Evolutionary conservation across 1,140 invertebrate species (phyloP).

Genomic region (Periplaneta americana): DNA sequence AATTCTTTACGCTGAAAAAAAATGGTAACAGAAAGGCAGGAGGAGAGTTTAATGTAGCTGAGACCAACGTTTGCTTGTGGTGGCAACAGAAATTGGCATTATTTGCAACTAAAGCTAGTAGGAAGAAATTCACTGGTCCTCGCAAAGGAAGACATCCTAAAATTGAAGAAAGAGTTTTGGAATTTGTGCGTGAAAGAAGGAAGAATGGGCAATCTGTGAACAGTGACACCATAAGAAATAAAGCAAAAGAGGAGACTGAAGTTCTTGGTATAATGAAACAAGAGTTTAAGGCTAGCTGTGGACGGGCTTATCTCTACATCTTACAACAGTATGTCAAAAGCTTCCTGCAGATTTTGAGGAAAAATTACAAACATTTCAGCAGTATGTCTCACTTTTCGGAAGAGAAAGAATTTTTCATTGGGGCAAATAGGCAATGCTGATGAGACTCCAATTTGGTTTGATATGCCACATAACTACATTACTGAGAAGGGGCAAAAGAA

Average conservation of each 20-base stretch:
- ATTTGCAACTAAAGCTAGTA: neutral
- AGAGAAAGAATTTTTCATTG: neutral
- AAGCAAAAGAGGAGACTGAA: neutral
- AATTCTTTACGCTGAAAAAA: neutral
- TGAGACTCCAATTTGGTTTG: neutral
- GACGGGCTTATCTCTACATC: slow-evolving; percentile 5
- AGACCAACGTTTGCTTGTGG: neutral
- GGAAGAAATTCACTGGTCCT: neutral
- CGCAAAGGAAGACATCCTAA: neutral
- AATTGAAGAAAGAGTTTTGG: neutral
- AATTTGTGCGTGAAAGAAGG: neutral
- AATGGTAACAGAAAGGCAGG: neutral
- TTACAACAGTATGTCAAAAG: slow-evolving; percentile 7
- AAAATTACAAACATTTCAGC: slow-evolving; percentile 1
- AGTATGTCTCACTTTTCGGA: neutral
- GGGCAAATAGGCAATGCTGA: neutral
- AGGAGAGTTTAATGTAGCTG: neutral
- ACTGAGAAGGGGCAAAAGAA: neutral
- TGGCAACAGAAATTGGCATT: neutral
- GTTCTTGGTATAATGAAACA: neutral
- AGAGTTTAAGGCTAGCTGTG: slow-evolving; percentile 11
- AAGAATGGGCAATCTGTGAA: too few species aligned
- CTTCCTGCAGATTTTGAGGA: slow-evolving; percentile 9
- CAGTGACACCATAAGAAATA: too few species aligned
- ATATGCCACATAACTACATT: neutral